Base-by-base conservation (phyloP, 2,113 vertebrate genomes). In the Solea solea region DNA sequence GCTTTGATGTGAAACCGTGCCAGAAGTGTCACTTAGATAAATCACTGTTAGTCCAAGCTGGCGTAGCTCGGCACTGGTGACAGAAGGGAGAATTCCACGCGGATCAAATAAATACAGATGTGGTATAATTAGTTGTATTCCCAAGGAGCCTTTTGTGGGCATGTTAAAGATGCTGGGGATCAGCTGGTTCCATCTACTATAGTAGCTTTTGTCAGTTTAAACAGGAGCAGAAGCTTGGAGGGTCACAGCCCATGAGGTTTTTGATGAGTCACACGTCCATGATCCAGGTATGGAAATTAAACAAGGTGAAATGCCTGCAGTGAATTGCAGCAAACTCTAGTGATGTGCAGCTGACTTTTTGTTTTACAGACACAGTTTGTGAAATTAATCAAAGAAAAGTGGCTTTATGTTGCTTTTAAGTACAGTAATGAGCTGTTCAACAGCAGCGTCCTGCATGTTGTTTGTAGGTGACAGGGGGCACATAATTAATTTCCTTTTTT, bases 61-160 rank as follows among this genome's bases (percentile, higher is more conserved):
- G 92, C 93, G 94, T 93, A 90, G 92, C 94, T 94, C 90, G 85
- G 92, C 91, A 88, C 92, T 86, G 92, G 92, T 94, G 95, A 95
- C 96, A 98, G 96, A 97, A 96, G 96, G 96, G 64, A 96, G 93
- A 95, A 97, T 96, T 97, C 96, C 95, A 71, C 80, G 28, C 84
- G 96, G 96, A 96, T 96, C 95, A 96, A 96, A 96, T 97, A 97
- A 98, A 98, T 97, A 97, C 96, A 98, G 96, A 97, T 97, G 97
- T 96, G 94, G 91, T 93, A 95, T 97, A 96, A 98, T 97, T 96
- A 97, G 95, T 95, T 95, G 94, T 94, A 96, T 95, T 97, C 96
- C 95, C 95, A 94, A 87, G 42, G 95, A 96, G 94, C 89, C 95
- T 92, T 94, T 95, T 93, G 88, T 91, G 89, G 89, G 78, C 90